Base-by-base conservation (phyloP, 2,797 vertebrate genomes). In the Agapornis canus region DNA sequence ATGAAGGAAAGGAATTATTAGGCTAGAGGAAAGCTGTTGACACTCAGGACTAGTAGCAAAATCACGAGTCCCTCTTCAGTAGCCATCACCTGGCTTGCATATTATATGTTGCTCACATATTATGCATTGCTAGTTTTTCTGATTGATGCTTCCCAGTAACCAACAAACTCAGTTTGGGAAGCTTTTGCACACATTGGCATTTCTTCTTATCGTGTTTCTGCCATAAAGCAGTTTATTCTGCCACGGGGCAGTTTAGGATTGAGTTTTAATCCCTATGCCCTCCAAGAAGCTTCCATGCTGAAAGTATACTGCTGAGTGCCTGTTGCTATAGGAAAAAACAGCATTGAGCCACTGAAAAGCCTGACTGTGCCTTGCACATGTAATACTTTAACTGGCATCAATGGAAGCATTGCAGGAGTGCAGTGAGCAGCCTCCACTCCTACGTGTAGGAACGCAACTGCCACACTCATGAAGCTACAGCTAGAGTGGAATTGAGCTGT, bases 401-500 rank as follows among this genome's bases (percentile, higher is more conserved):
- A 27, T 4, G 11, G 45, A 85, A 78, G 61, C 29, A 1, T 32
- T 65, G 57, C 61, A 4, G 68, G n/a, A 92, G 32, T 2, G 47
- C 71, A 81, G 40, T 9, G 26, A 91, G 84, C 59, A 91, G 86
- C 72, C 81, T 88, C 68, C 11, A 9, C 43, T 43, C 35, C 48
- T 31, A 14, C 0, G 3, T 35, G 65, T 10, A 81, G 80, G 84
- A 94, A 93, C 77, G 86, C 82, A 88, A 63, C 89, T 75, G 66
- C 54, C 73, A 92, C 69, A 63, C 89, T 94, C 2, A 1, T 6
- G 66, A 77, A 89, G 87, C 75, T 82, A 37, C 82, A 79, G 89
- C 83, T 86, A 57, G 65, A 85, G 68, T 57, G 80, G 70, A 94
- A 96, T 86, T 91, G 82, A 95, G 92, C 77, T 95, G 91, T 96